Percentiles rank a stretch among this genome's conserved stretches.
Conservation (phyloP, 2,888 invertebrate species). For the Tholera decimalis region DNA sequence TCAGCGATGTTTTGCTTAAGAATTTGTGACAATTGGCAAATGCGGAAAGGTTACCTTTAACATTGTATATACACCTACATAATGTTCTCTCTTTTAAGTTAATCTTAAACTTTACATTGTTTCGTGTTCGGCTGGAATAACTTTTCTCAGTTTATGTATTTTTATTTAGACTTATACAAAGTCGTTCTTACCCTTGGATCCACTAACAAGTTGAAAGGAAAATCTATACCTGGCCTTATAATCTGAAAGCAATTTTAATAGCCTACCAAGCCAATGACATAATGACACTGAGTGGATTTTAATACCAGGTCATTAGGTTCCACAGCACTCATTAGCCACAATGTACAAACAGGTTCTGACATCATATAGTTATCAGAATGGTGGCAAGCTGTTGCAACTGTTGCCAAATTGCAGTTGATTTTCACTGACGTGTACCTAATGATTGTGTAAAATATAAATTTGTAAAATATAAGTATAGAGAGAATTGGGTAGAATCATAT, state of each 20-base stretch:
- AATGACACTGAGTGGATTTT: conserved; percentile 9
- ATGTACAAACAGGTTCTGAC: conserved; percentile 9
- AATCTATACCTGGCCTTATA: too few species aligned
- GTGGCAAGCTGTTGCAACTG: background rate
- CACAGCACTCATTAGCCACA: conserved; percentile 15
- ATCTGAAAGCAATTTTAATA: background rate
- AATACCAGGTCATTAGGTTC: conserved; percentile 19
- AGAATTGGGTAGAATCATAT: background rate
- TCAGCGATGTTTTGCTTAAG: conserved; percentile 39
- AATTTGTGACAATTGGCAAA: conserved; percentile 26
- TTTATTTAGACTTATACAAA: too few species aligned
- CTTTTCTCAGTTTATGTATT: conserved; percentile 1
- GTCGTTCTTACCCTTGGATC: too few species aligned
- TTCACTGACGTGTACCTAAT: background rate
- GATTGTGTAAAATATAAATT: background rate
- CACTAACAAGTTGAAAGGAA: too few species aligned
- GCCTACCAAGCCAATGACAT: background rate
- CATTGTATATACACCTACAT: conserved; percentile 27
- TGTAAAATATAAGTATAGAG: background rate
- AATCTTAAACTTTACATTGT: conserved; percentile 3
- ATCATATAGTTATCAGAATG: conserved; percentile 23
- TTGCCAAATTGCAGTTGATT: conserved; percentile 6
- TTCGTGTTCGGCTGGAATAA: background rate
- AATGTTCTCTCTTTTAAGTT: background rate
- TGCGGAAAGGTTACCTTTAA: conserved; percentile 34